Base-by-base conservation (phyloP, 23 tunicate genomes). In the Halocynthia aurantium region DNA sequence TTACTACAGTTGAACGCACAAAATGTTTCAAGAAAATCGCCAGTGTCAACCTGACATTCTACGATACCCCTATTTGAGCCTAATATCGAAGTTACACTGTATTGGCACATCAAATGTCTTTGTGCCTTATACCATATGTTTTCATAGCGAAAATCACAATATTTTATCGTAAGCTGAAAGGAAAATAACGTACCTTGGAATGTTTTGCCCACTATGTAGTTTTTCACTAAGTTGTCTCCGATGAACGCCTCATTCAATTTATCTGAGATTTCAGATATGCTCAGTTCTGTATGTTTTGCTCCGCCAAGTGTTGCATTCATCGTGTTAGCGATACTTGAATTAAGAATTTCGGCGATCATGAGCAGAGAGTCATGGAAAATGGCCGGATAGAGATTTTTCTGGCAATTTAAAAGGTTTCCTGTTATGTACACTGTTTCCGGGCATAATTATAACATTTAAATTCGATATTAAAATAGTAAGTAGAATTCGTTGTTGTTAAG, bases 351-450 rank as follows among this genome's bases (percentile, higher is more conserved):
- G 10, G 88, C 96, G 44, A 80, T 63, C 85, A 81, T 89, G 12
- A 84, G 73, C 15, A 89, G 77, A 64, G 88, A 73, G 69, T 89
- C 96, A 80, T 89, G 74, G 49, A 89, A 76, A 52, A 77, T 80
- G 19, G 96, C 96, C 10, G 96, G 96, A 62, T 79, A 89, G 53
- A 54, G 77, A 78, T 89, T 89, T 79, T 84, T 80, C 96, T 89
- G 74, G 22, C 40, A 55, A 69, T 31, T 31, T 31, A 31, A 31
- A 31, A 31, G 44, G 44, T 31, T 31, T 31, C 44, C 44, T 31
- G 44, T 31, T 31, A 31, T 31, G 44, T 31, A 31, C 44, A 31
- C 44, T 31, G 4, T 31, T 4, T 0, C 44, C 4, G 4, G 1
- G 2, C 4, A 31, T 4, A 31, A 4, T 31, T 31, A 31, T 31